Evolutionary conservation across 2,797 vertebrate genomes (phyloP), one percentile per base, ranked within the genome.

Genomic region (Chelon labrosus): DNA sequence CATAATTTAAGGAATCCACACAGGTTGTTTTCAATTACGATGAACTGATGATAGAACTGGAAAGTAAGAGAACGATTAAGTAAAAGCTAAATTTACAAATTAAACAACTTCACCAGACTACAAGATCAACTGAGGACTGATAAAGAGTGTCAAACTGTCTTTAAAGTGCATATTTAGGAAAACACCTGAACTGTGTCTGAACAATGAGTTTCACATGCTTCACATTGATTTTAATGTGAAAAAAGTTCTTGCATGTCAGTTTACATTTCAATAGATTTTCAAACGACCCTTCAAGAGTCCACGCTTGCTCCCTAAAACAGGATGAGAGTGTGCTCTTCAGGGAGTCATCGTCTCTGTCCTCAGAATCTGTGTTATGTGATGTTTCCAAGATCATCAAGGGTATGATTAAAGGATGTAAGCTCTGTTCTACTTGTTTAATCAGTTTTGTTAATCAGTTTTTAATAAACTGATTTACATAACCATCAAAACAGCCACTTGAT

Each of bases 381-480:
- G 68, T 72, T 59, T 65, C 27, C 19, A 66, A 69, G 83, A 70
- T 85, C 72, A 82, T 77, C 49, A 37, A 54, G 80, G 65, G 39
- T 58, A 51, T 77, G 82, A 85, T 86, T 84, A 80, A 83, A 89
- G 75, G 52, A 66, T 65, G 47, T 59, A 52, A 41, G 55, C 75
- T 64, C 67, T 46, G 55, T 56, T 74, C 65, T 71, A 74, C 76
- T 80, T 85, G 65, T 84, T 89, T 75, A 73, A 83, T 84, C 83
- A 82, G 31, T 80, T 74, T 72, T 83, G 75, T 75, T 88, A 75
- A 84, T 88, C 79, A 87, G 76, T 55, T 85, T 83, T 87, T 88
- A 85, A 89, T 87, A 87, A 82, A 83, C 66, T 69, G 53, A 90
- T 89, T 88, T 84, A 70, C 85, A 90, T 88, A 83, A 77, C 52